A percentile compares a stretch with the other conserved stretches of the same genome.
Conservation (phyloP, 2,888 invertebrate genomes). For the Shargacucullia verbasci region DNA sequence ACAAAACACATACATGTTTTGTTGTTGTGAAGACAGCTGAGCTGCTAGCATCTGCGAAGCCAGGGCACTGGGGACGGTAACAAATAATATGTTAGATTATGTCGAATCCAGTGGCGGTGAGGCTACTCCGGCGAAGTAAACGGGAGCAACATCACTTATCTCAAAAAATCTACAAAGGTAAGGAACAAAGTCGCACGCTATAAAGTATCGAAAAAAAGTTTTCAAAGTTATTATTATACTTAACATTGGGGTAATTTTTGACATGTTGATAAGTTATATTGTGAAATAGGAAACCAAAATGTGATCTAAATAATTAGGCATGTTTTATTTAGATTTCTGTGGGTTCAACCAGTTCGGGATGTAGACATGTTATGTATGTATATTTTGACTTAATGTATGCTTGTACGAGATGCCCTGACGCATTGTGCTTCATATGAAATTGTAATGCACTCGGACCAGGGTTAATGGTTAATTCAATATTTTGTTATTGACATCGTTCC, state of each 20-base stretch:
- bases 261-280: constrained; percentile 15
- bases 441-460: constrained; percentile 69
- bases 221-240: not conserved
- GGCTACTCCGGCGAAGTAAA: constrained; percentile 56
- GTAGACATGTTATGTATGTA: constrained; percentile 23
- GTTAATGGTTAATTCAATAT: constrained; percentile 78
- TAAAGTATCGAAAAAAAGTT: constrained; percentile 29
- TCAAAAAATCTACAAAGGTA: constrained; percentile 48
- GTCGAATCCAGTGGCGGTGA: constrained; percentile 67
- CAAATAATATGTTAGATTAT: constrained; percentile 83
- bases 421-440: constrained; percentile 73
- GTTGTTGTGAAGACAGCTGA: constrained; percentile 97
- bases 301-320: not conserved
- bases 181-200: constrained; percentile 79
- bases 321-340: constrained; percentile 22
- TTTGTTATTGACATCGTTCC: constrained; percentile 71
- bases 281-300: constrained; percentile 4
- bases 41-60: constrained; percentile 98
- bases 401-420: constrained; percentile 62
- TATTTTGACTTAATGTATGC: constrained; percentile 47
- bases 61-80: constrained; percentile 97
- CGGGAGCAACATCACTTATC: constrained; percentile 59
- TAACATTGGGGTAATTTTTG: constrained; percentile 19
- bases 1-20: constrained; percentile 96
- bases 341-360: constrained; percentile 21